Evolutionary conservation across 2,888 invertebrate genomes (phyloP).

Genomic region (Platypus cylindrus): DNA sequence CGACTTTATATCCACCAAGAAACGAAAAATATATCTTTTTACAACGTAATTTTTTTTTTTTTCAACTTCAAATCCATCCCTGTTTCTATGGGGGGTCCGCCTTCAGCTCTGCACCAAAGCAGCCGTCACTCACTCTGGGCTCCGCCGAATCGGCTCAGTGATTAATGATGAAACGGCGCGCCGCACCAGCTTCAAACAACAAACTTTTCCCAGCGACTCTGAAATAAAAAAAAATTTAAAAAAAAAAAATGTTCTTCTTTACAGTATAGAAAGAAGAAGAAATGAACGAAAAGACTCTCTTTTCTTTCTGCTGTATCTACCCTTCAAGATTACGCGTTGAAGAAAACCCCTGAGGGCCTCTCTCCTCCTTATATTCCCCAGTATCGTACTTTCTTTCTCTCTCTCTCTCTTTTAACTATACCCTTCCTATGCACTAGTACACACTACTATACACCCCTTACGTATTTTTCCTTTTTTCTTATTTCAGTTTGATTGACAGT

Average conservation of each 20-base stretch:
- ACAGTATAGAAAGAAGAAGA: conserved; percentile 32
- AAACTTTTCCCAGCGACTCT: conserved; percentile 52
- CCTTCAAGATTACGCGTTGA: conserved; percentile 37
- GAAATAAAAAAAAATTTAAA: no score
- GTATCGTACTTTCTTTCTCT: no score
- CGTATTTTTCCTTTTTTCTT: no score
- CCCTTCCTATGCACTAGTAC: no score
- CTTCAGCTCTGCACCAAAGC: conserved; percentile 27
- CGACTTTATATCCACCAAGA: no score
- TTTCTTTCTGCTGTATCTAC: conserved; percentile 32
- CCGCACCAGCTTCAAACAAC: conserved; percentile 43
- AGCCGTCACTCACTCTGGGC: conserved; percentile 36
- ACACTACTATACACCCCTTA: no score
- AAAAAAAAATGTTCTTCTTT: conserved; percentile 38
- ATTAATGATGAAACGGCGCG: conserved; percentile 38
- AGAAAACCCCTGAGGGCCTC: conserved; percentile 8
- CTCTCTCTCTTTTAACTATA: no score
- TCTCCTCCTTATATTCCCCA: conserved; percentile 9
- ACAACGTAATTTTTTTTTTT: no score
- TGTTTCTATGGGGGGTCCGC: conserved; percentile 20
- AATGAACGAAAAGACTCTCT: conserved; percentile 38
- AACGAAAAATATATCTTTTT: no score
- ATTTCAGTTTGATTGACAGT: conserved; percentile 15
- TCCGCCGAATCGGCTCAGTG: conserved; percentile 41
- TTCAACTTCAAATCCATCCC: no score